phyloP scores from a whole-genome alignment of 2,113 vertebrate genomes.

The Aptenodytes forsteri region DNA sequence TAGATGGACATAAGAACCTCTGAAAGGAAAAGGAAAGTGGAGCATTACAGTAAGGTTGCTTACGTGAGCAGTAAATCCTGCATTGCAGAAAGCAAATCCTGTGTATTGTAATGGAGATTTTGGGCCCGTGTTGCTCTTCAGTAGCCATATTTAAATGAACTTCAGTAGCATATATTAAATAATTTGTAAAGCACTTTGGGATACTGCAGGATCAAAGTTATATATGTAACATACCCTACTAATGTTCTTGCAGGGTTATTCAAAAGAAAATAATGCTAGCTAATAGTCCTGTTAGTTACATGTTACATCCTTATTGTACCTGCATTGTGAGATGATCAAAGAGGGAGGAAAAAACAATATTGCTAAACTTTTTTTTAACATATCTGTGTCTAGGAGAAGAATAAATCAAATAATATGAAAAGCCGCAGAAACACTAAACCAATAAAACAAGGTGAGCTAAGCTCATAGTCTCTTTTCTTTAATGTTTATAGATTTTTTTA shows the following conservation, averaged over 20 bases:
- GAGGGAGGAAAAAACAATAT: constrained; percentile 37
- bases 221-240: neutral
- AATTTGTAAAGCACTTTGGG: neutral
- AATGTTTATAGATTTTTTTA: constrained; percentile 47
- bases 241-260: neutral
- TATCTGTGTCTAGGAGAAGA: constrained; percentile 80
- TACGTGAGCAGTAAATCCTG: neutral
- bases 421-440: constrained; percentile 85
- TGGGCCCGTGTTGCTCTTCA: neutral
- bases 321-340: constrained; percentile 46
- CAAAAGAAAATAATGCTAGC: neutral
- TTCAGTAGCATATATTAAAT: neutral
- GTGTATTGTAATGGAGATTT: neutral
- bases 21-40: neutral
- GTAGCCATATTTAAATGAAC: neutral
- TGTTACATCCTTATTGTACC: constrained; percentile 23
- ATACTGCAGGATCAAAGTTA: neutral
- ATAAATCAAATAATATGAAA: constrained; percentile 84
- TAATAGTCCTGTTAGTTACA: constrained; percentile 15
- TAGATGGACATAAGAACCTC: neutral
- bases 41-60: neutral
- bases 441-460: constrained; percentile 82
- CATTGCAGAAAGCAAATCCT: neutral
- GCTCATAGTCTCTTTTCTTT: constrained; percentile 49
- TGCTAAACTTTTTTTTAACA: constrained; percentile 60